A percentile compares a stretch with the other conserved stretches of the same genome.
These are phyloP conservation scores for Arrhamphus sclerolepis DNA, from an alignment of 2,797 vertebrate species.

Conservation along the genomic window DNA sequence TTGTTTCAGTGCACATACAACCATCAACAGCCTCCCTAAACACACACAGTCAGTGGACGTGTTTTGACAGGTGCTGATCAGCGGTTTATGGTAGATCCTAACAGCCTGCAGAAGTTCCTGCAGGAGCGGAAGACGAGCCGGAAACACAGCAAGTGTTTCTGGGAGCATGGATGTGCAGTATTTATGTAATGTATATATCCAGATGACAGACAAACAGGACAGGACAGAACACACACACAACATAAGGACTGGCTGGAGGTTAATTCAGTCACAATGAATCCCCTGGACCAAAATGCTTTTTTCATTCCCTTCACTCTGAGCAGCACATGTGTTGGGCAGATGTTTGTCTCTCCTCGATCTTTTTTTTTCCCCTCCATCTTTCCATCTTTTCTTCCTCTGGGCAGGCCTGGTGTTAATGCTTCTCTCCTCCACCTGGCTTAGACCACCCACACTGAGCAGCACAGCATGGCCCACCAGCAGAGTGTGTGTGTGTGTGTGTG, in stretches of 20 bases:
- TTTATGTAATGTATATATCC: conserved; percentile 37
- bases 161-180: conserved; percentile 3
- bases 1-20: conserved; percentile 23
- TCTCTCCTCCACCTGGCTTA: conserved; percentile 72
- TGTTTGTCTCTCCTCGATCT: conserved; percentile 63
- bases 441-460: conserved; percentile 77
- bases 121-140: conserved; percentile 33
- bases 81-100: conserved; percentile 43
- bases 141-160: conserved; percentile 25
- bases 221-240: conserved; percentile 14
- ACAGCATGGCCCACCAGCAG: conserved; percentile 67
- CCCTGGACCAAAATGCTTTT: conserved; percentile 55
- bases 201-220: conserved; percentile 41
- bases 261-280: conserved; percentile 50
- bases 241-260: conserved; percentile 19
- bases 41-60: conserved; percentile 32
- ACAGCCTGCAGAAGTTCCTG: conserved; percentile 45
- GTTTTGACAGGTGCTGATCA: conserved; percentile 67
- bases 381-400: conserved; percentile 57
- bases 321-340: conserved; percentile 79
- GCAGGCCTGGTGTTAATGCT: conserved; percentile 73
- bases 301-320: conserved; percentile 42
- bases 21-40: conserved; percentile 29
- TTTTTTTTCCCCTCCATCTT: conserved; percentile 51
- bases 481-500: neutral